phyloP scores from a whole-genome alignment of 37 sponge, comb jelly and placozoan species.

The Oscarella lobularis region DNA sequence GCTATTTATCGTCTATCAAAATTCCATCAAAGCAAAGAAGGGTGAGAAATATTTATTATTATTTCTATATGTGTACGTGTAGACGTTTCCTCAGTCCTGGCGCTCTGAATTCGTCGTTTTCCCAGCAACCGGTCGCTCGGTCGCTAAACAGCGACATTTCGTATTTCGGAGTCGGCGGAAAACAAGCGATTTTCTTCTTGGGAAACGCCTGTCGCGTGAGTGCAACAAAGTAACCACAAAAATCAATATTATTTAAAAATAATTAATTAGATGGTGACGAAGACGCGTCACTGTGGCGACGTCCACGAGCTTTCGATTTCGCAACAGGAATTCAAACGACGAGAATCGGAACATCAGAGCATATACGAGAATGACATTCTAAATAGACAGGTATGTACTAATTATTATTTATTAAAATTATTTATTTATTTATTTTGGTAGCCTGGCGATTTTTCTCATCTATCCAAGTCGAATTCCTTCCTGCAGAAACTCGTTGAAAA shows the following conservation, averaged over 20 bases:
- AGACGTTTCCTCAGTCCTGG: too few relatives aligned
- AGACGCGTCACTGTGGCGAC: too few relatives aligned
- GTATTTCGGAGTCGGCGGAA: constrained; percentile 6
- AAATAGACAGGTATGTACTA: too few relatives aligned
- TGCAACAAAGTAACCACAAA: too few relatives aligned
- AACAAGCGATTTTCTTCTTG: not conserved
- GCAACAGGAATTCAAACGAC: too few relatives aligned
- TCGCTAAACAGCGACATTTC: constrained; percentile 6
- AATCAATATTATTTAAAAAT: too few relatives aligned
- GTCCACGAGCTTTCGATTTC: too few relatives aligned
- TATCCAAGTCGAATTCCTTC: not conserved
- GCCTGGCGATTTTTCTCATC: not conserved
- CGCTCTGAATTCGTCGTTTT: not conserved
- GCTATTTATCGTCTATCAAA: constrained; percentile 6
- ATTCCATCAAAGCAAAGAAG: not conserved
- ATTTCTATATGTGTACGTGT: too few relatives aligned
- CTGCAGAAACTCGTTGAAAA: not conserved
- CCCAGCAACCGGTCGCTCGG: not conserved
- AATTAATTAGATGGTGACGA: too few relatives aligned
- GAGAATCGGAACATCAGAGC: too few relatives aligned
- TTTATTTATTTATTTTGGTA: not conserved
- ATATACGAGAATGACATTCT: too few relatives aligned
- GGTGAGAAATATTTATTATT: not conserved
- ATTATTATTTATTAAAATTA: too few relatives aligned
- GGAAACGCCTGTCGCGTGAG: not conserved